Base-by-base conservation (phyloP, 2,113 vertebrate species). In the Sclerurus mexicanus region DNA sequence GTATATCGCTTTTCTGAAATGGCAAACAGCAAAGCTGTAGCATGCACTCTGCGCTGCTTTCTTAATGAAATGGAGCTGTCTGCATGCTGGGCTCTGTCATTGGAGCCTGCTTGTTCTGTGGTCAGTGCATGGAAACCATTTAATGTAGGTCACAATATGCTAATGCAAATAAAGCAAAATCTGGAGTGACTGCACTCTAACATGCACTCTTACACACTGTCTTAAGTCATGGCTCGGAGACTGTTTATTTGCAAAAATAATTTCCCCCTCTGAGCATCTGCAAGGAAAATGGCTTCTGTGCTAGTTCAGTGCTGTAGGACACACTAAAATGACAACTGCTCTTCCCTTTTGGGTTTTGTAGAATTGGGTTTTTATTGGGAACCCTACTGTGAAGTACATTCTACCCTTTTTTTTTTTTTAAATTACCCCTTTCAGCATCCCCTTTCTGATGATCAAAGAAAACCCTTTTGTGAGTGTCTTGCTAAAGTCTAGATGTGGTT, bases 101-200 rank as follows among this genome's bases (percentile, higher is more conserved):
- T 58, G 72, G 23, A 90, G 62, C 30, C 63, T 30, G 8, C 42
- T 42, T 74, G 24, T 50, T 90, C 67, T 71, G 87, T 4, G 60
- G 89, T 72, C 85, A 93, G 59, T 67, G 71, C 72, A 28, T 19
- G 25, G 85, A 90, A 87, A 83, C 59, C 55, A 14, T 83, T 86
- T 76, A 95, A 87, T 86, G 73, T 85, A 91, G 87, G 87, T 93
- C 82, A 88, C 71, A 88, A 63, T 87, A 87, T 66, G 85, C 50
- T 87, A 25, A 14, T 18, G 44, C 40, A 91, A 93, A 56, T 67
- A 77, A 71, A 91, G 64, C 33, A 87, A 85, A 90, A 93, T 93
- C 33, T 60, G 55, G 75, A 90, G 55, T 74, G 75, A 84, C 59
- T 96, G 83, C 56, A 21, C 33, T 77, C 42, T 77, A 84, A 74